A percentile compares a stretch with the other conserved stretches of the same genome.
phyloP scores from a whole-genome alignment of 2,113 vertebrate genomes.

The Prunella fulvescens region DNA sequence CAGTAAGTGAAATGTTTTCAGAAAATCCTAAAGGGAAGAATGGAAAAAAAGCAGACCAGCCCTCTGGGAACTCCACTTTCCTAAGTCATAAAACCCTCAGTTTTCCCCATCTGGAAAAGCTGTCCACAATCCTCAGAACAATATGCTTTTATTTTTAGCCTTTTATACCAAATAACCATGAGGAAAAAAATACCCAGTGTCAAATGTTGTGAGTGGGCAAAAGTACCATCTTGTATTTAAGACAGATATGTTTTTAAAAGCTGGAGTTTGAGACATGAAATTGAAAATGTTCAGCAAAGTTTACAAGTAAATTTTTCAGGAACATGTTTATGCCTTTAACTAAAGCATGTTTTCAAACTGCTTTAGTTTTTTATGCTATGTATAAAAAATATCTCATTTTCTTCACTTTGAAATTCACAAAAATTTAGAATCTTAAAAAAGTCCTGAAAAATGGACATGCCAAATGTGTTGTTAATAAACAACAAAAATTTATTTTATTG shows the following conservation, averaged over 20 bases:
- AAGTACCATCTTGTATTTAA: neutral
- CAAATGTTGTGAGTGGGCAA: neutral
- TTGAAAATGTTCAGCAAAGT: neutral
- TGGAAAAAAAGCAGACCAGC: constrained; percentile 35
- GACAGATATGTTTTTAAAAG: neutral
- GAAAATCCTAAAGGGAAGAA: constrained; percentile 26
- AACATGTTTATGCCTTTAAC: neutral
- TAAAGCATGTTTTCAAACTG: neutral
- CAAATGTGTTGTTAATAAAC: constrained; percentile 17
- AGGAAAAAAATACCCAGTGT: neutral
- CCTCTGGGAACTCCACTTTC: constrained; percentile 39
- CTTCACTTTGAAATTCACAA: neutral
- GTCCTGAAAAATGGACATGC: neutral
- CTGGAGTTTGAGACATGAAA: neutral
- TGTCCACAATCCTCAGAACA: constrained; percentile 46
- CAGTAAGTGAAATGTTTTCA: constrained; percentile 29
- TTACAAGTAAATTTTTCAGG: neutral
- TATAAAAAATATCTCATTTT: neutral
- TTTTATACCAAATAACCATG: neutral
- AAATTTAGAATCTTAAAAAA: neutral
- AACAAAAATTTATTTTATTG: neutral
- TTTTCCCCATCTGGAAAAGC: constrained; percentile 58
- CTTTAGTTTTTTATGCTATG: neutral
- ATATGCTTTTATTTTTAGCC: constrained; percentile 54
- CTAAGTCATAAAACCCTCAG: constrained; percentile 59